These are phyloP conservation scores for Trichopria drosophilae DNA, from an alignment of 2,888 invertebrate genomes.

Conservation along the genomic window DNA sequence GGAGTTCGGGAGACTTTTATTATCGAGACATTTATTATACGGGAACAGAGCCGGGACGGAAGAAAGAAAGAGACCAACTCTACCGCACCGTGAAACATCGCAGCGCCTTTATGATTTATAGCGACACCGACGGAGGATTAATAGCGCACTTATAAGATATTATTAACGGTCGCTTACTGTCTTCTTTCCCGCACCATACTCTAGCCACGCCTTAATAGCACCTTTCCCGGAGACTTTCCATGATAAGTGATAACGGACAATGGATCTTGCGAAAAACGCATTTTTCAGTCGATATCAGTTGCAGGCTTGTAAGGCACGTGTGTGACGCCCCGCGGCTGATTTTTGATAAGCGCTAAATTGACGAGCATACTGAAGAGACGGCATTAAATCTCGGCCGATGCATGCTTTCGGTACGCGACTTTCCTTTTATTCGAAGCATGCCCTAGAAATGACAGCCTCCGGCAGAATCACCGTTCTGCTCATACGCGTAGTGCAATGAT, in stretches of 20 bases:
- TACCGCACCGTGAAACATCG: constrained; percentile 22
- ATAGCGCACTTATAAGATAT: constrained; percentile 42
- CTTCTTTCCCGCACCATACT: constrained; percentile 23
- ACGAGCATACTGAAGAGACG: background rate
- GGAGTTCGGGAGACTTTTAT: constrained; percentile 38
- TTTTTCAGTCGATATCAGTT: background rate
- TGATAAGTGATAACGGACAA: constrained; percentile 25
- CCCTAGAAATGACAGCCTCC: constrained; percentile 24
- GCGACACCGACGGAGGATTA: constrained; percentile 39
- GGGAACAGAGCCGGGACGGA: constrained; percentile 19
- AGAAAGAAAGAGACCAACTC: constrained; percentile 18
- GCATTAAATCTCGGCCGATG: background rate
- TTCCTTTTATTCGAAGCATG: constrained; percentile 26
- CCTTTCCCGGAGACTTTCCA: constrained; percentile 20
- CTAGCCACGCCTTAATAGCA: background rate
- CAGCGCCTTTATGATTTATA: constrained; percentile 36
- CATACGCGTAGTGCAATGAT: no score
- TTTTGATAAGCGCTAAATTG: no score
- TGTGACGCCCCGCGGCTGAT: no score
- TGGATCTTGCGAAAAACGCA: background rate
- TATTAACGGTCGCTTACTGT: constrained; percentile 42
- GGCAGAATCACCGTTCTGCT: constrained; percentile 4
- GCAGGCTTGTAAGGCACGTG: background rate
- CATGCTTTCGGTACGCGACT: constrained; percentile 1
- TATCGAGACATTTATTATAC: constrained; percentile 39